phyloP scores from a whole-genome alignment of 1,140 invertebrate genomes.

The Ephestia elutella region DNA sequence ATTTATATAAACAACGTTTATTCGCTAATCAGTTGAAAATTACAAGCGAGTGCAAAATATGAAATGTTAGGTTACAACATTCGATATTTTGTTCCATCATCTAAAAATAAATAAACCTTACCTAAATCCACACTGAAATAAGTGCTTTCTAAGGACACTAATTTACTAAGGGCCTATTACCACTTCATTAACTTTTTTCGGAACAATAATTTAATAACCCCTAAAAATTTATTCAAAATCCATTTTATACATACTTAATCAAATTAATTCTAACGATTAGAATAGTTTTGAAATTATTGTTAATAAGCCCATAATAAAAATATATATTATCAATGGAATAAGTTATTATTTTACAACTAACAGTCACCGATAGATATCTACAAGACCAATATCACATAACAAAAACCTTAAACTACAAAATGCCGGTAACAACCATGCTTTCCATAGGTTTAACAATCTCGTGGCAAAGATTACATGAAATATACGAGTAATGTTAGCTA shows the following conservation, averaged over 20 bases:
- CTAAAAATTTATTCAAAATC: not conserved
- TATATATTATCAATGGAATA: slow-evolving; percentile 6
- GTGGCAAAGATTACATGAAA: not conserved
- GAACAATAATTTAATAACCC: too few relatives aligned
- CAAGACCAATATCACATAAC: slow-evolving; percentile 7
- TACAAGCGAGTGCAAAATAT: not conserved
- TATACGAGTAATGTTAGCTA: not conserved
- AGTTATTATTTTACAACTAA: slow-evolving; percentile 4
- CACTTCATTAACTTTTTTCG: too few relatives aligned
- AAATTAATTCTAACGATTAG: not conserved
- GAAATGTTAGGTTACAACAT: not conserved
- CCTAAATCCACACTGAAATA: not conserved
- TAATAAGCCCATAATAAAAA: slow-evolving; percentile 14
- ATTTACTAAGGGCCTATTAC: slow-evolving; percentile 15
- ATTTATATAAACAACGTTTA: not conserved
- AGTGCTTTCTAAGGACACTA: not conserved
- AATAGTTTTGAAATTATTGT: not conserved
- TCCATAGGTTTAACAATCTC: not conserved
- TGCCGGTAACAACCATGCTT: not conserved
- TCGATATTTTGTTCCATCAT: not conserved
- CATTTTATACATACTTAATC: not conserved
- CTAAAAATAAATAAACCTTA: not conserved
- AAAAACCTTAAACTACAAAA: slow-evolving; percentile 1
- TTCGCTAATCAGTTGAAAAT: not conserved
- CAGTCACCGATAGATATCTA: slow-evolving; percentile 7